Evolutionary conservation across 2,797 vertebrate species (phyloP).

Genomic region (Pteronotus mesoamericanus): DNA sequence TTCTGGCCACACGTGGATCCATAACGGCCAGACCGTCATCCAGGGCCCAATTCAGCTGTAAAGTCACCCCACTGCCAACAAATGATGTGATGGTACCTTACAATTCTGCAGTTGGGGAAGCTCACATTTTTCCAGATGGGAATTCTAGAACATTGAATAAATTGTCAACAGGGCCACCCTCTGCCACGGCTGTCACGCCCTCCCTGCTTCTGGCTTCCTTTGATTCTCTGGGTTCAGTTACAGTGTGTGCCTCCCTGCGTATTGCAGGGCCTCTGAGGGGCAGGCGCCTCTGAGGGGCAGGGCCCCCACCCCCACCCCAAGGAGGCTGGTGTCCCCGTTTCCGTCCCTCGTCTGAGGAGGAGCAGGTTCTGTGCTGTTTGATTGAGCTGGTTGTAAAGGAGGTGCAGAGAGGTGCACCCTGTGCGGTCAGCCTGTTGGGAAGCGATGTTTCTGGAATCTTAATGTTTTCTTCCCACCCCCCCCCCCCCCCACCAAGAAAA

Average conservation of each 20-base stretch:
- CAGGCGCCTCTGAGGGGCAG: background rate
- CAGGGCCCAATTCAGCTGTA: background rate
- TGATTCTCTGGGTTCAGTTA: background rate
- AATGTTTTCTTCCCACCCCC: conserved; percentile 53
- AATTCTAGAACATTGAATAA: background rate
- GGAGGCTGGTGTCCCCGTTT: background rate
- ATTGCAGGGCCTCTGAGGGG: background rate
- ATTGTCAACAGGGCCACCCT: background rate
- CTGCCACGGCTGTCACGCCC: accelerated
- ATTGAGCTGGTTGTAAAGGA: background rate
- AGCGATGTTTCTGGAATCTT: conserved; percentile 30
- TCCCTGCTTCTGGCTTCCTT: background rate
- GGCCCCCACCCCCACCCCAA: accelerated
- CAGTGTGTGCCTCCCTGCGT: accelerated
- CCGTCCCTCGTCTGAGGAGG: background rate
- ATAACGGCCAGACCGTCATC: background rate
- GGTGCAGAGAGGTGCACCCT: accelerated
- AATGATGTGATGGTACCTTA: background rate
- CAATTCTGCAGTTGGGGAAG: background rate
- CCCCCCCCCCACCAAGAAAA: background rate
- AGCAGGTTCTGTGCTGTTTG: background rate
- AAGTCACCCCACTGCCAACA: background rate
- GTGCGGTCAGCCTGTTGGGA: background rate
- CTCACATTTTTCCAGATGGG: background rate
- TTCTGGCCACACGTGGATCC: background rate